Conservation (phyloP, 1,140 invertebrate species). For the Drosophila eugracilis region DNA sequence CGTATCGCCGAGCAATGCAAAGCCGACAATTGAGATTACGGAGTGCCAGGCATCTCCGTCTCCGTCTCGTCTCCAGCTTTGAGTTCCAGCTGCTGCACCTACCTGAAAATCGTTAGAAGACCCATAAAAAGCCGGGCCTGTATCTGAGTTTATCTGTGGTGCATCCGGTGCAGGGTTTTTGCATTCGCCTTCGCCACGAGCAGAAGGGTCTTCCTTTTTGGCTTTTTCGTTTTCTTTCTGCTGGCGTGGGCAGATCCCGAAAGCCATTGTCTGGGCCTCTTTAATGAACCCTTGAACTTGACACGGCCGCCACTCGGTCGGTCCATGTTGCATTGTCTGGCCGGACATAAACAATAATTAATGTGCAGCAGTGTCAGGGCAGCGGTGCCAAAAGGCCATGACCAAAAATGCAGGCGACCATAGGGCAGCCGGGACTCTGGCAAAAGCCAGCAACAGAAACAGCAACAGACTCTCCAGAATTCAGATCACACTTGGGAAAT, state of each 20-base stretch:
- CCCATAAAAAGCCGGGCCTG: conserved; percentile 25
- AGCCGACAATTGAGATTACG: conserved; percentile 75
- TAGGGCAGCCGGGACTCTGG: no score
- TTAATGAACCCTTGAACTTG: conserved; percentile 81
- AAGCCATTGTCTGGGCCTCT: conserved; percentile 38
- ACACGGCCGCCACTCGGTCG: conserved; percentile 57
- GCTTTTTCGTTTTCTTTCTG: not conserved
- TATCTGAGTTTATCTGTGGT: conserved; percentile 47
- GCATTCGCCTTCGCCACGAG: conserved; percentile 21
- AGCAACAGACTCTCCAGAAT: conserved; percentile 8
- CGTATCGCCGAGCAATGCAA: conserved; percentile 69
- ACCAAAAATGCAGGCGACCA: conserved; percentile 52
- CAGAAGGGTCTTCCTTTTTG: conserved; percentile 4
- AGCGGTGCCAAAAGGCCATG: conserved; percentile 68
- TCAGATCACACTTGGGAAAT: conserved; percentile 10
- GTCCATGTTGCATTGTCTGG: conserved; percentile 67
- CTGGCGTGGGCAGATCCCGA: conserved; percentile 32
- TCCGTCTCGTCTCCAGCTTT: not conserved
- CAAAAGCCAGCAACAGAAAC: conserved; percentile 7
- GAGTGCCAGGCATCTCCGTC: not conserved
- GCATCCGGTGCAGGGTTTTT: conserved; percentile 55
- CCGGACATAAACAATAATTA: conserved; percentile 73
- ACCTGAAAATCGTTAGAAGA: conserved; percentile 43
- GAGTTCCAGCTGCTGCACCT: conserved; percentile 34
- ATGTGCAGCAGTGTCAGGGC: conserved; percentile 60